Evolutionary conservation across 2,113 vertebrate species (phyloP).

Genomic region (zebrafish (Danio rerio)): GRCz12tu NC_133179.1:20788501-20789000

Average conservation of each 20-base stretch:
- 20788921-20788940: neutral
- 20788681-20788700: neutral
- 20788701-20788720: constrained; percentile 28
- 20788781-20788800: constrained; percentile 61
- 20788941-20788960: too few species aligned
- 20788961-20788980: too few species aligned
- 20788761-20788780: constrained; percentile 76
- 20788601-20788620: neutral
- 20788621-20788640: neutral
- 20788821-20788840: constrained; percentile 79
- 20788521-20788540: neutral
- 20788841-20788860: constrained; percentile 82
- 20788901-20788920: neutral
- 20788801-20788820: constrained; percentile 75
- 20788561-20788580: constrained; percentile 10
- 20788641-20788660: neutral
- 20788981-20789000: too few species aligned
- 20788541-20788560: constrained; percentile 13
- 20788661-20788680: constrained; percentile 1
- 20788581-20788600: constrained; percentile 20
- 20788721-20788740: constrained; percentile 34
- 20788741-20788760: constrained; percentile 88
- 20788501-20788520: neutral
- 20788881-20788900: neutral
- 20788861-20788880: constrained; percentile 71